Conservation (phyloP, 2,888 invertebrate species). For the Lasioglossum oenotherae region DNA sequence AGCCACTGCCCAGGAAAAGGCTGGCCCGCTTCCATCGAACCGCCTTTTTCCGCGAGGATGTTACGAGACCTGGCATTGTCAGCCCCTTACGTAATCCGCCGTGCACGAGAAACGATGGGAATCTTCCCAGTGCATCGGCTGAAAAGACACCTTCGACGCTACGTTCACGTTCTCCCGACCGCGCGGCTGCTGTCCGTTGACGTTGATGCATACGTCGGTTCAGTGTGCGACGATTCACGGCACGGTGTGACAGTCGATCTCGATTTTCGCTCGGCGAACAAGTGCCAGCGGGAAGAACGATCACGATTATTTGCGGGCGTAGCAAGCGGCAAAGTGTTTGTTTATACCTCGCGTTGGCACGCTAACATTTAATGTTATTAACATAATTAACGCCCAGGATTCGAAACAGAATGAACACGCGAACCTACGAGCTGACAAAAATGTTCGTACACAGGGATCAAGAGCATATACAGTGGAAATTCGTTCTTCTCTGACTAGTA, state of each 20-base stretch:
- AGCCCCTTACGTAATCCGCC: conserved; percentile 70
- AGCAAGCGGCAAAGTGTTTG: not conserved
- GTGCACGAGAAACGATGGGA: conserved; percentile 72
- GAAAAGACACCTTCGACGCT: conserved; percentile 35
- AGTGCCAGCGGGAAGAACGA: not conserved
- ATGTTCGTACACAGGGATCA: not conserved
- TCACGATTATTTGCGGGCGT: not conserved
- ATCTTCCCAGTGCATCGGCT: conserved; percentile 71
- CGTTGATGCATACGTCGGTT: not conserved
- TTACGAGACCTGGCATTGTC: conserved; percentile 74
- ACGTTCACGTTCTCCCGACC: not conserved
- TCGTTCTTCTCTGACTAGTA: not conserved
- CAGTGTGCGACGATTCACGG: not conserved
- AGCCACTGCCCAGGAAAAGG: conserved; percentile 38
- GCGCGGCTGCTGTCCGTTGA: not conserved
- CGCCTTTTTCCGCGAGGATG: conserved; percentile 72
- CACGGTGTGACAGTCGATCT: not conserved
- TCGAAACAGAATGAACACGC: not conserved
- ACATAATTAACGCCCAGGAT: not conserved
- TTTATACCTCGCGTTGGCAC: not conserved
- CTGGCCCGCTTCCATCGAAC: conserved; percentile 40
- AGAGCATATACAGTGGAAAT: not conserved
- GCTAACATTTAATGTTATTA: too few relatives aligned
- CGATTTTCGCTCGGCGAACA: not conserved
- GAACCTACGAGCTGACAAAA: not conserved